Evolutionary conservation across 2,797 vertebrate genomes (phyloP).

Genomic region (Parotocinclus haroldoi): DNA sequence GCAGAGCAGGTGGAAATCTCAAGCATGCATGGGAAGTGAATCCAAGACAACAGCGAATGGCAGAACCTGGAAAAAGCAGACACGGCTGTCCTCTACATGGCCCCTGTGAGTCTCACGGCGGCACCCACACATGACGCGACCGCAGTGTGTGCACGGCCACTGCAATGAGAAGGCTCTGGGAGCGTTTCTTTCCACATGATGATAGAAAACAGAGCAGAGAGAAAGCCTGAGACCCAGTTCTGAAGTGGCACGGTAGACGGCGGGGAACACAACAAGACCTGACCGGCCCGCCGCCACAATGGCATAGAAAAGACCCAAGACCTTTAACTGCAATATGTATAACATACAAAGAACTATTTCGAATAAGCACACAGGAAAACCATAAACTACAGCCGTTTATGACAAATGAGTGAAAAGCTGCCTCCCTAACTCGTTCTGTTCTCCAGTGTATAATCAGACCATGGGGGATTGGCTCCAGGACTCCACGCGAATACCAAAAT

Average conservation of each 20-base stretch:
- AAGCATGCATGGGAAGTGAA: background rate
- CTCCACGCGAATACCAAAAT: no score
- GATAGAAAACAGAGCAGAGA: constrained; percentile 58
- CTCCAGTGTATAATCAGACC: constrained; percentile 4
- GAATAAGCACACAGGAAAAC: constrained; percentile 51
- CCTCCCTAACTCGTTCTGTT: constrained; percentile 24
- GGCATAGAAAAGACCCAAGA: constrained; percentile 53
- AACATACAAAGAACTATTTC: constrained; percentile 54
- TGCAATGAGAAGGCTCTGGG: constrained; percentile 60
- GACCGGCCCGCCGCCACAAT: constrained; percentile 52
- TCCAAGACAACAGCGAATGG: background rate
- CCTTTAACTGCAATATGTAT: constrained; percentile 54
- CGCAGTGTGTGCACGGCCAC: constrained; percentile 52
- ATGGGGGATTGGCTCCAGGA: no score
- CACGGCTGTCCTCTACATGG: background rate
- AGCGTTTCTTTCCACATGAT: constrained; percentile 49
- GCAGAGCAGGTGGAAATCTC: no score
- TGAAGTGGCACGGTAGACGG: constrained; percentile 54
- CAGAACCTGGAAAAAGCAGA: background rate
- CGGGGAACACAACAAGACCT: constrained; percentile 61
- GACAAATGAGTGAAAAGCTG: constrained; percentile 20
- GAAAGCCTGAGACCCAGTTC: constrained; percentile 46
- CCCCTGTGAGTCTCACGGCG: constrained; percentile 28
- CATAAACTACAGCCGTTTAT: constrained; percentile 38
- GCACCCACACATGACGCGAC: constrained; percentile 47